phyloP scores from a whole-genome alignment of 2,797 vertebrate genomes.

The Gephyroberyx darwinii region DNA sequence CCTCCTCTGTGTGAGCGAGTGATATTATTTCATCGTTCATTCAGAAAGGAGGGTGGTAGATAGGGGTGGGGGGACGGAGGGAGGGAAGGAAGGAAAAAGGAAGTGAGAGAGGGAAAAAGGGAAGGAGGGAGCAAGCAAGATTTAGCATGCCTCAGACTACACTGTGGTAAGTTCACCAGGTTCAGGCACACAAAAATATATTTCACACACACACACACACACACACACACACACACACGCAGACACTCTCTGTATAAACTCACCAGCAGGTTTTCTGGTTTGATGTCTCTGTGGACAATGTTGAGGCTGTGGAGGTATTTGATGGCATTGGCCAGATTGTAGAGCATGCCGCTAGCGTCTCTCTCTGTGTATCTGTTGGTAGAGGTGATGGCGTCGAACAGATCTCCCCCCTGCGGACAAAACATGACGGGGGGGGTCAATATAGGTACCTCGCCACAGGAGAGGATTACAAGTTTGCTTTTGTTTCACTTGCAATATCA shows the following conservation, averaged over 20 bases:
- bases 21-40: constrained; percentile 58
- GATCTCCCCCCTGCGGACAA: constrained; percentile 90
- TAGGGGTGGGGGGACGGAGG: not conserved
- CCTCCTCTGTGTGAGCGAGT: constrained; percentile 38
- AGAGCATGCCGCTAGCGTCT: constrained; percentile 97
- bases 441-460: too few relatives aligned
- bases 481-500: too few relatives aligned
- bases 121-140: not conserved
- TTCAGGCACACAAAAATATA: too few relatives aligned
- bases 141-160: not conserved
- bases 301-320: constrained; percentile 98
- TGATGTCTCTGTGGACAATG: constrained; percentile 98
- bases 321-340: constrained; percentile 96
- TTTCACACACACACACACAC: constrained; percentile 17
- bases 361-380: constrained; percentile 97
- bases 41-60: constrained; percentile 43
- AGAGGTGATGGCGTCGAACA: constrained; percentile 98
- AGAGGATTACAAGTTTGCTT: constrained; percentile 1
- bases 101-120: too few relatives aligned
- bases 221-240: constrained; percentile 25
- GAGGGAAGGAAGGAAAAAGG: not conserved
- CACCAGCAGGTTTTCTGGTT: constrained; percentile 97
- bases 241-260: constrained; percentile 46
- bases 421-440: not conserved
- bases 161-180: constrained; percentile 17